Evolutionary conservation across 2,113 vertebrate genomes (phyloP), one percentile per base, ranked within the genome.

Genomic region (Lagopus muta): DNA sequence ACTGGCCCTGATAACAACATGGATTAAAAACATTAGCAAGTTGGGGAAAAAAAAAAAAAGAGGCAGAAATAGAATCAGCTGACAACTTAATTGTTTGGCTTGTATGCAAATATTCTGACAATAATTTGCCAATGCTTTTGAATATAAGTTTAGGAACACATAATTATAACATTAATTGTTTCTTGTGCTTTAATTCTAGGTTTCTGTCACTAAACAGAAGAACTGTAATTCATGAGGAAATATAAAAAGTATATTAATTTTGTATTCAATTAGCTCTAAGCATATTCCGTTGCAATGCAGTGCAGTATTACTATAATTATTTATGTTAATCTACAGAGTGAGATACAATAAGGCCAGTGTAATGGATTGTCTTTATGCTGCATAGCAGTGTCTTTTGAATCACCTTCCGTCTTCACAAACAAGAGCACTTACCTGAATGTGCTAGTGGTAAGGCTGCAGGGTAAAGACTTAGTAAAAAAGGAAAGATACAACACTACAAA

Each of bases 181-280:
- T 93, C 95, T 96, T 84, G 50, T 89, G 62, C 93, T 95, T 93
- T 96, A 96, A 97, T 97, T 96, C 87, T 92, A 96, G 76, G 92
- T 95, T 97, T 97, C 94, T 97, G 95, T 97, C 95, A 96, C 91
- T 95, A 97, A 97, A 90, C 87, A 96, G 87, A 96, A 96, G 64
- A 93, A 93, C 93, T 83, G 81, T 80, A 94, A 85, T 90, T 89
- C 81, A 92, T 75, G 88, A 88, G 45, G 83, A 91, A 92, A 92
- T 74, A 58, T 18, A 92, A 92, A 70, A 94, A 96, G 83, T 82
- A 77, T 91, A 81, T 93, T 94, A 54, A 78, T 89, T 95, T 95
- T 88, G 55, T 94, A 77, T 96, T 96, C 90, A 96, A 84, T 89
- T 95, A 76, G 42, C 58, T 92, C 77, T 90, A 82, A 93, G 85